Percentiles rank a stretch among this genome's conserved stretches.
These are phyloP conservation scores for Eira barbara DNA, from an alignment of 2,113 vertebrate genomes.

Conservation along the genomic window DNA sequence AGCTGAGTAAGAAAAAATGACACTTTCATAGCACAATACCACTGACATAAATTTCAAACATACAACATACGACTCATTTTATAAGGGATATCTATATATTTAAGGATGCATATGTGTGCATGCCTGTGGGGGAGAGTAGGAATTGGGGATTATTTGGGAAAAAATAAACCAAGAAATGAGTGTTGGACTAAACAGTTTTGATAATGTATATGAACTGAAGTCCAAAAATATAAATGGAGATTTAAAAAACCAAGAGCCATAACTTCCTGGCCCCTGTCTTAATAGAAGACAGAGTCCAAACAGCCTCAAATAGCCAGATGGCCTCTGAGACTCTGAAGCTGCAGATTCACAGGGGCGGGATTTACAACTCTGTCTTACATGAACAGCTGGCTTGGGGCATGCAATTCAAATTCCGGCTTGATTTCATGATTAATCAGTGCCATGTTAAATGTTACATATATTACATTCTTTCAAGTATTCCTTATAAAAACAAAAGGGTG, in stretches of 20 bases:
- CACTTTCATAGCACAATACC: neutral
- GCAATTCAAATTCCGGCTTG: neutral
- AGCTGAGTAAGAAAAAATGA: neutral
- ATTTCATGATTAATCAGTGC: neutral
- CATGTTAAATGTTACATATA: neutral
- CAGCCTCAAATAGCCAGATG: neutral
- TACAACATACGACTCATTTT: neutral
- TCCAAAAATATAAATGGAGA: neutral
- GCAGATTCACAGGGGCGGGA: neutral
- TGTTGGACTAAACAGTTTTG: neutral
- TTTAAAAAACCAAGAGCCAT: neutral
- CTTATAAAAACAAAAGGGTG: neutral
- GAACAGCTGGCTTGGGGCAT: neutral
- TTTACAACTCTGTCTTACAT: neutral
- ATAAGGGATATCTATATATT: neutral
- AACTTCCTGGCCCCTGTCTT: neutral
- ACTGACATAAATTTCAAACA: neutral
- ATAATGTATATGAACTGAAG: neutral
- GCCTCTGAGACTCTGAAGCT: neutral
- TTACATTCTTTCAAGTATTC: neutral
- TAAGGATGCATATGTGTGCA: neutral
- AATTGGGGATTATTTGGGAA: neutral
- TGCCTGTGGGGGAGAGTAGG: neutral
- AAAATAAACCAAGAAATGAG: neutral
- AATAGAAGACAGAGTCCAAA: neutral